Percentiles rank a stretch among this genome's conserved stretches.
Conservation (phyloP, 2,113 vertebrate species). For the Cyphomyrus discorhynchus region DNA sequence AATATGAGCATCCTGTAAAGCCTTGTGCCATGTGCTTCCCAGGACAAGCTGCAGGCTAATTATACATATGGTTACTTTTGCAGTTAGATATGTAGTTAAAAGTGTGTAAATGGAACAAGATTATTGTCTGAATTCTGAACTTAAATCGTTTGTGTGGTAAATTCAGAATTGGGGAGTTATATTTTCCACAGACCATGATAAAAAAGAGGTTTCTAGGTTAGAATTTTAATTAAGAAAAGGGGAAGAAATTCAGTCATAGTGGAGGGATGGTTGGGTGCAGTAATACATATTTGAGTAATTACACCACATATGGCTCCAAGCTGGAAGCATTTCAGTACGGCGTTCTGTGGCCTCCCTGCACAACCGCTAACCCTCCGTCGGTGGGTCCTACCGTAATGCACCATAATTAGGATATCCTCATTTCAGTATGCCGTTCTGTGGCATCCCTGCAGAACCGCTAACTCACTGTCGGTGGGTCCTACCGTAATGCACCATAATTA, state of each 20-base stretch:
- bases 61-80: not conserved
- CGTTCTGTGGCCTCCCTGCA: too few relatives aligned
- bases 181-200: constrained; percentile 9
- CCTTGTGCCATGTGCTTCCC: not conserved
- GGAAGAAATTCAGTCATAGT: constrained; percentile 21
- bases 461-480: not conserved
- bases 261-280: constrained; percentile 25
- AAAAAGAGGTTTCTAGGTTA: constrained; percentile 23
- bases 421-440: too few relatives aligned
- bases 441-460: not conserved
- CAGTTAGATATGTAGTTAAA: not conserved
- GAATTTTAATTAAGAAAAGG: constrained; percentile 29
- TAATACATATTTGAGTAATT: constrained; percentile 29
- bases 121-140: not conserved
- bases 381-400: too few relatives aligned
- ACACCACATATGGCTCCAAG: constrained; percentile 23
- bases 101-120: not conserved
- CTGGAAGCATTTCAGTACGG: not conserved
- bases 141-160: not conserved
- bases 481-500: not conserved
- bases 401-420: too few relatives aligned
- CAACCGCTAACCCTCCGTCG: too few relatives aligned
- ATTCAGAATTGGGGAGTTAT: not conserved
- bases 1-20: not conserved
- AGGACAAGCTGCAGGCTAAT: not conserved